These are phyloP conservation scores for Oplegnathus fasciatus DNA, from an alignment of 2,113 vertebrate genomes.

Conservation along the genomic window DNA sequence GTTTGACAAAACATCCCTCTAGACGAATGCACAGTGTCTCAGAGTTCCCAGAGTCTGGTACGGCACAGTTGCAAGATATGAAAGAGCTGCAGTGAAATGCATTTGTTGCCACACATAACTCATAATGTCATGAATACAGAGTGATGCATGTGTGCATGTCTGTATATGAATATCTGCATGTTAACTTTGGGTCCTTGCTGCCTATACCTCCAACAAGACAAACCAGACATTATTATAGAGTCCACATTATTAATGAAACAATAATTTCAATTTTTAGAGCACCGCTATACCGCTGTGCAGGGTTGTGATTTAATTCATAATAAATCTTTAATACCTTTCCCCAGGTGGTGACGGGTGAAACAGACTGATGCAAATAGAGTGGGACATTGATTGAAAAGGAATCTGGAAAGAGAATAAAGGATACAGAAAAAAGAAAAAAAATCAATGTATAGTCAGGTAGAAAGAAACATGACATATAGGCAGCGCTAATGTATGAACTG, in stretches of 20 bases:
- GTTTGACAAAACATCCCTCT: slow-evolving; percentile 25
- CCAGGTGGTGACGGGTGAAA: not conserved
- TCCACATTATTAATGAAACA: slow-evolving; percentile 21
- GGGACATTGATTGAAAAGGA: slow-evolving; percentile 35
- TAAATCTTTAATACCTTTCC: slow-evolving; percentile 45
- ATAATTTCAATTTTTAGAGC: slow-evolving; percentile 19
- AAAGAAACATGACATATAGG: not conserved
- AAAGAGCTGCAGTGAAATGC: not conserved
- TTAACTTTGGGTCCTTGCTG: not conserved
- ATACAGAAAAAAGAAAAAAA: not conserved
- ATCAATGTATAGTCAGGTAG: not conserved
- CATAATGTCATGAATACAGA: not conserved
- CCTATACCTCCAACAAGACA: not conserved
- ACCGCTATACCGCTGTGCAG: not conserved
- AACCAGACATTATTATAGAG: too few species aligned
- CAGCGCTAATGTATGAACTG: not conserved
- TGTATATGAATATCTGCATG: not conserved
- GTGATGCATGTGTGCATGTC: not conserved
- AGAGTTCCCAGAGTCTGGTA: not conserved
- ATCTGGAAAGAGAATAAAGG: slow-evolving; percentile 1
- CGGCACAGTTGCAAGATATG: not conserved
- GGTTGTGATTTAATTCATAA: slow-evolving; percentile 29
- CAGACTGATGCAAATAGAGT: slow-evolving; percentile 31
- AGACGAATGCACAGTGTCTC: slow-evolving; percentile 5
- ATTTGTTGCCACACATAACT: not conserved